Conservation (phyloP, 2,888 invertebrate genomes). For the Drosophila leonis region DNA sequence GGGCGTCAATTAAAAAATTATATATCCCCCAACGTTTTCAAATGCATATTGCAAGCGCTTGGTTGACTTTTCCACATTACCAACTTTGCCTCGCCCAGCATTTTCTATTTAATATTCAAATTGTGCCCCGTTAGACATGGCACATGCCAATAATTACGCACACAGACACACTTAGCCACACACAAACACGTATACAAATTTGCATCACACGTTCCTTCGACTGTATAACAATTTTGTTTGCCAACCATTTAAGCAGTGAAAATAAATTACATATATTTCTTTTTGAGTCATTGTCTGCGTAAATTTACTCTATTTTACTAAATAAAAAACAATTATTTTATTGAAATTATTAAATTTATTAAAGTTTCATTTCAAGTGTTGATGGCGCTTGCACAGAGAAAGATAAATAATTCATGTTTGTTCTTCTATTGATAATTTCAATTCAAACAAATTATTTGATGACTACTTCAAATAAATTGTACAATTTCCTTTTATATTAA, state of each 20-base stretch:
- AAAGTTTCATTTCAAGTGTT: not conserved
- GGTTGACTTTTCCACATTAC: constrained; percentile 14
- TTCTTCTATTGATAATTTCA: no score
- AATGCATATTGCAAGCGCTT: constrained; percentile 33
- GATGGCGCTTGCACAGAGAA: not conserved
- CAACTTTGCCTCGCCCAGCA: constrained; percentile 19
- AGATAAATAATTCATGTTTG: not conserved
- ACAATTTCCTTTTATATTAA: not conserved
- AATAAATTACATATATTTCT: not conserved
- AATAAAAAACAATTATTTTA: no score
- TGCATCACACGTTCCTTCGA: not conserved
- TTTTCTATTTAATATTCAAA: constrained; percentile 47
- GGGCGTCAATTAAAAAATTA: constrained; percentile 46
- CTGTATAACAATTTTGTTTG: not conserved
- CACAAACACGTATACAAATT: not conserved
- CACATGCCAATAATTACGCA: constrained; percentile 40
- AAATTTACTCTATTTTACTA: not conserved
- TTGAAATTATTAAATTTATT: not conserved
- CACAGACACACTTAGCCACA: not conserved
- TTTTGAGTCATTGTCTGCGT: no score
- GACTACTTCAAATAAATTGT: not conserved
- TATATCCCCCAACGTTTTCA: constrained; percentile 9
- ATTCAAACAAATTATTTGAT: not conserved
- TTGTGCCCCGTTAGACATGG: constrained; percentile 24
- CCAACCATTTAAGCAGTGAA: not conserved